Evolutionary conservation across 2,113 vertebrate genomes (phyloP).

Genomic region (Callorhinus ursinus): DNA sequence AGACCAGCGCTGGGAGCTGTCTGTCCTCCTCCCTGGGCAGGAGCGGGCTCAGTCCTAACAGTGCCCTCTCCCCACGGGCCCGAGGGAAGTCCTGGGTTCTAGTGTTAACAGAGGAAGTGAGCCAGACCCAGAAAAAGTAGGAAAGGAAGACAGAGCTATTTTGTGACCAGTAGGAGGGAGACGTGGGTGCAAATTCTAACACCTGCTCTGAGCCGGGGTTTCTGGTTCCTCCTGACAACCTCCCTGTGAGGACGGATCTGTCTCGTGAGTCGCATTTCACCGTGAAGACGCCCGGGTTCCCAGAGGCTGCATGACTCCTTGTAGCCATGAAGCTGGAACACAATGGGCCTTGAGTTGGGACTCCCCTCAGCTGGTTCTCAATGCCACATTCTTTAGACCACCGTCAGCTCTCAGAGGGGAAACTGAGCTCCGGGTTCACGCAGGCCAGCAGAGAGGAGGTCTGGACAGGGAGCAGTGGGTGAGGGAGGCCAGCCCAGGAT

Average conservation of each 20-base stretch:
- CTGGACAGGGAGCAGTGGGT: fast-evolving
- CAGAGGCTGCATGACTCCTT: not conserved
- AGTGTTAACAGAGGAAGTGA: too few species aligned
- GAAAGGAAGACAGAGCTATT: not conserved
- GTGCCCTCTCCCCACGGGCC: not conserved
- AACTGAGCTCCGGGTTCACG: not conserved
- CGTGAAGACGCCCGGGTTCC: not conserved
- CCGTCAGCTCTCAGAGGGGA: not conserved
- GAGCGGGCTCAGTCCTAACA: fast-evolving
- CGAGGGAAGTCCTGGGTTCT: not conserved
- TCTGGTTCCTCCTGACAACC: not conserved
- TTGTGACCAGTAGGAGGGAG: not conserved
- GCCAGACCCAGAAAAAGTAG: not conserved
- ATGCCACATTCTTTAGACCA: too few species aligned
- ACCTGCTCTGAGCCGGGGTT: not conserved
- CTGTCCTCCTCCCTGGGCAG: not conserved
- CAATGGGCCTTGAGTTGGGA: fast-evolving
- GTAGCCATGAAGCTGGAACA: fast-evolving
- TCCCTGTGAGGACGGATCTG: not conserved
- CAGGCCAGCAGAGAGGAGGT: not conserved
- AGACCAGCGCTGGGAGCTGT: fast-evolving
- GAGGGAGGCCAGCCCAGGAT: not conserved
- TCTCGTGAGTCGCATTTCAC: not conserved
- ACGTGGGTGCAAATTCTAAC: not conserved
- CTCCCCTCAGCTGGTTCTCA: not conserved